These are phyloP conservation scores for Heliconius sara DNA, from an alignment of 2,888 invertebrate genomes.

Conservation along the genomic window DNA sequence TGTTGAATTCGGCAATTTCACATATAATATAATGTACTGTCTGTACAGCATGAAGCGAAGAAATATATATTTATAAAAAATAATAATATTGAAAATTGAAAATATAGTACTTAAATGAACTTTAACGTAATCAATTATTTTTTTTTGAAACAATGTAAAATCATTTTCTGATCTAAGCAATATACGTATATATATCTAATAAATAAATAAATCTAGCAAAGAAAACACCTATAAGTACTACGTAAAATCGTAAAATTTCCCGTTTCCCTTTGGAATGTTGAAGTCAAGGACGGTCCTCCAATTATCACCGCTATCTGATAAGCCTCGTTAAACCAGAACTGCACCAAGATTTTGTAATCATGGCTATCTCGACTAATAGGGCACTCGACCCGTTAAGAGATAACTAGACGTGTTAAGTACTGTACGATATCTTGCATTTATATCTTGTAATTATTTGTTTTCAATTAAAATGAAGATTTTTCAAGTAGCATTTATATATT, in stretches of 20 bases:
- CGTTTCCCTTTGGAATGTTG: background rate
- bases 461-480: background rate
- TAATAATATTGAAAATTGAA: no score
- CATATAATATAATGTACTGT: no score
- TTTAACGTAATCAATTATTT: no score
- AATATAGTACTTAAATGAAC: no score
- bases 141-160: no score
- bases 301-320: slow-evolving; percentile 25
- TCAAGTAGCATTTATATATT: background rate
- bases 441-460: background rate
- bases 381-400: slow-evolving; percentile 1
- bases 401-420: background rate
- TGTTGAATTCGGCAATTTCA: no score
- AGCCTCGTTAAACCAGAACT: slow-evolving; percentile 15
- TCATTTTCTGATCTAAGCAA: no score
- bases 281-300: slow-evolving; percentile 4
- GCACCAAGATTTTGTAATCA: slow-evolving; percentile 21
- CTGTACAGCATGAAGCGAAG: no score
- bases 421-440: background rate
- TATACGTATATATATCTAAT: no score
- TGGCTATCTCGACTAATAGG: slow-evolving; percentile 5
- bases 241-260: background rate
- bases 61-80: no score
- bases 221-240: background rate
- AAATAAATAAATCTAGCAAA: background rate